A percentile compares a stretch with the other conserved stretches of the same genome.
phyloP scores from a whole-genome alignment of 2,888 invertebrate species.

The Fragum sueziense region DNA sequence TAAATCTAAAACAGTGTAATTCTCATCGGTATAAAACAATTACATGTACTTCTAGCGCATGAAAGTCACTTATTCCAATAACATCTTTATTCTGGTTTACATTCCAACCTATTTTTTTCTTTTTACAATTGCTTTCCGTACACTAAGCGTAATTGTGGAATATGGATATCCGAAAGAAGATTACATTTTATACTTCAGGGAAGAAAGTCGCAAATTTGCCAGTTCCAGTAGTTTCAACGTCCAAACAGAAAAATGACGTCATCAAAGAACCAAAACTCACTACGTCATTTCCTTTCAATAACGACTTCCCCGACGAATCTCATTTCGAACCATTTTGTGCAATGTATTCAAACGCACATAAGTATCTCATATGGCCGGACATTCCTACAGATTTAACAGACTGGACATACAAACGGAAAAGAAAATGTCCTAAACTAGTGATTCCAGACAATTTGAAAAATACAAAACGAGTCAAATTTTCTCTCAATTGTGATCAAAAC shows the following conservation, averaged over 20 bases:
- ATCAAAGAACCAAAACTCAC: background rate
- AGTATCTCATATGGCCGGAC: slow-evolving; percentile 17
- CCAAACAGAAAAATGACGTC: background rate
- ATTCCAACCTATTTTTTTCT: background rate
- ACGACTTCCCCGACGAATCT: background rate
- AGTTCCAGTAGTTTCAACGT: background rate
- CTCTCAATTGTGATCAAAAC: slow-evolving; percentile 2
- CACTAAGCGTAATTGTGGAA: background rate
- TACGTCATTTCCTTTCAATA: background rate
- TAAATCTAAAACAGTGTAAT: too few relatives aligned
- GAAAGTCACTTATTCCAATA: too few relatives aligned
- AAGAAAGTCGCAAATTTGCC: background rate
- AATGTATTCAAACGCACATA: slow-evolving; percentile 5
- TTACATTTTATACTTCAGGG: background rate
- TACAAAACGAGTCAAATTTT: background rate
- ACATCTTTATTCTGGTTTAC: too few relatives aligned
- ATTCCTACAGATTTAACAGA: background rate
- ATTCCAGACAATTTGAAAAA: background rate
- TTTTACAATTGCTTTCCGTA: too few relatives aligned
- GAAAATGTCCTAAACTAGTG: slow-evolving; percentile 19
- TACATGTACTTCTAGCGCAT: too few relatives aligned
- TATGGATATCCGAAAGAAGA: background rate
- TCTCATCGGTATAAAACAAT: too few relatives aligned
- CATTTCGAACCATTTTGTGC: slow-evolving; percentile 13
- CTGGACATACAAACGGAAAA: slow-evolving; percentile 20